Evolutionary conservation across 2,888 invertebrate genomes (phyloP).

Genomic region (Heliconius cydno): DNA sequence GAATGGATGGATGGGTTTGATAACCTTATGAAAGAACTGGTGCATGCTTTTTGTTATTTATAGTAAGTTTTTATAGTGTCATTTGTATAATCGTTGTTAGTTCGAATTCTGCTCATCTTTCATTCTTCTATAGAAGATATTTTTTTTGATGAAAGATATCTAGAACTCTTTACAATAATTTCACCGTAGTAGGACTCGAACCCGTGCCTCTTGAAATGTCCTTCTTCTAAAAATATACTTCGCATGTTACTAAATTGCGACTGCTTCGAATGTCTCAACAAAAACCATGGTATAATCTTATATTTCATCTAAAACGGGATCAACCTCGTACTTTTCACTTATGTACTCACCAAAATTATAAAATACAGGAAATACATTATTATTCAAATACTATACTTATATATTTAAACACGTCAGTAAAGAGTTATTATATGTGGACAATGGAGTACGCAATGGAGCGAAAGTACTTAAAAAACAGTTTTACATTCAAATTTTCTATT

Average conservation of each 20-base stretch:
- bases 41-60: not conserved
- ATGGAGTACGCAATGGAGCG: constrained; percentile 53
- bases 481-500: constrained; percentile 32
- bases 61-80: not conserved
- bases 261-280: too few relatives aligned
- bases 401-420: constrained; percentile 6
- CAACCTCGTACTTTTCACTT: not conserved
- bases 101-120: not conserved
- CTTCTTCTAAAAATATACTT: too few relatives aligned
- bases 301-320: not conserved
- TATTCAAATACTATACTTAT: constrained; percentile 3
- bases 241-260: too few relatives aligned
- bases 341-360: not conserved
- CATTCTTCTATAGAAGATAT: too few relatives aligned
- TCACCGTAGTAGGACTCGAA: too few relatives aligned
- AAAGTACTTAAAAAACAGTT: constrained; percentile 42
- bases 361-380: constrained; percentile 18
- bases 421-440: constrained; percentile 65
- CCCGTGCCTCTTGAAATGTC: too few relatives aligned
- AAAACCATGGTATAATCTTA: too few relatives aligned
- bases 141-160: too few relatives aligned
- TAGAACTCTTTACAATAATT: too few relatives aligned
- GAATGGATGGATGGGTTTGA: constrained; percentile 52
- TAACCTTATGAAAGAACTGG: constrained; percentile 53
- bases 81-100: not conserved